Conservation (phyloP, 2,888 invertebrate species). For the Lissonota sp. region DNA sequence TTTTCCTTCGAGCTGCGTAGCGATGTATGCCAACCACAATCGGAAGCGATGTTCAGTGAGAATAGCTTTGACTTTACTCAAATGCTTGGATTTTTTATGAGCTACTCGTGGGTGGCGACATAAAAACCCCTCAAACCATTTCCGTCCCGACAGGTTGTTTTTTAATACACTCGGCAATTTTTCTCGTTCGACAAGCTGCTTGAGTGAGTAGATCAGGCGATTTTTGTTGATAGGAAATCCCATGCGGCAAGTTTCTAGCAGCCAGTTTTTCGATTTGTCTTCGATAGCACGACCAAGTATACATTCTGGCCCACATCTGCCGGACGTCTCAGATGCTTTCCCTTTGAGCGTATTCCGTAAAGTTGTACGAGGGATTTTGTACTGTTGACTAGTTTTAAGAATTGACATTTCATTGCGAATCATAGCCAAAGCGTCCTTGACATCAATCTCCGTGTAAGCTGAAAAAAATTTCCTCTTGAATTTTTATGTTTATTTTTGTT, state of each 20-base stretch:
- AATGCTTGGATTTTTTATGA: constrained; percentile 66
- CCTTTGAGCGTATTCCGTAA: constrained; percentile 54
- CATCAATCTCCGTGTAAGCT: constrained; percentile 23
- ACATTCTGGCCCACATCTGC: no score
- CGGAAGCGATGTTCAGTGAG: constrained; percentile 64
- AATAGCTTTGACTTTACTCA: constrained; percentile 59
- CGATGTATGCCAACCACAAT: constrained; percentile 65
- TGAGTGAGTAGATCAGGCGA: constrained; percentile 61
- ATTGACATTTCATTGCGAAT: constrained; percentile 52
- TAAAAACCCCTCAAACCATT: constrained; percentile 67
- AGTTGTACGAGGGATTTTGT: constrained; percentile 60
- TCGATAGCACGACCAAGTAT: no score
- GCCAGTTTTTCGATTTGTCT: no score
- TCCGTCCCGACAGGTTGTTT: constrained; percentile 58
- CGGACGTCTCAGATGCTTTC: background rate
- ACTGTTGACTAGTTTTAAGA: constrained; percentile 46
- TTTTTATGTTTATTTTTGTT: background rate
- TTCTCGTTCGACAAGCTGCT: constrained; percentile 62
- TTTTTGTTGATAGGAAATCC: background rate
- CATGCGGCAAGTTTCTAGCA: no score
- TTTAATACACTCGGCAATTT: constrained; percentile 59
- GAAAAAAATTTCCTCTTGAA: background rate
- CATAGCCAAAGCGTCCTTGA: constrained; percentile 40
- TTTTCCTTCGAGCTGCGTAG: constrained; percentile 55
- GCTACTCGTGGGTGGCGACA: constrained; percentile 62